Percentiles rank a stretch among this genome's conserved stretches.
Conservation (phyloP, 2,888 invertebrate species). For the Terebella lapidaria region DNA sequence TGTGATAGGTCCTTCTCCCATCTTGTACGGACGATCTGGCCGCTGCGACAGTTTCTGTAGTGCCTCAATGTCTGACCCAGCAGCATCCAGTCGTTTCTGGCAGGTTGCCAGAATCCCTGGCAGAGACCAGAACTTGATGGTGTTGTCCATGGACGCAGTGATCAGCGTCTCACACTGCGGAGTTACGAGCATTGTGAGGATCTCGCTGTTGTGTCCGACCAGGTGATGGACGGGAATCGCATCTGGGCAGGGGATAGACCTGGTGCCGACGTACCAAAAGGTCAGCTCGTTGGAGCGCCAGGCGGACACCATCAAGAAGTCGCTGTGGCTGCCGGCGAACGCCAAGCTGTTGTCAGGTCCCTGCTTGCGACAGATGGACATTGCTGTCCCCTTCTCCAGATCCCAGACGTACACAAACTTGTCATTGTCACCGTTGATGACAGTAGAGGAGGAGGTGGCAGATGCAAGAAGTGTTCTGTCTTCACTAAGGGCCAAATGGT, state of each 20-base stretch:
- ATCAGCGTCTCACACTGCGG: conserved; percentile 21
- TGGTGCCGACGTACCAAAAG: conserved; percentile 14
- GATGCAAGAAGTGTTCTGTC: background rate
- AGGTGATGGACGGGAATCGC: conserved; percentile 22
- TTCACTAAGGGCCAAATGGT: background rate
- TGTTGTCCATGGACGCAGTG: conserved; percentile 13
- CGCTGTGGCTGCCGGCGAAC: background rate
- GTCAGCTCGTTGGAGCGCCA: background rate
- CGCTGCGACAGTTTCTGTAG: background rate
- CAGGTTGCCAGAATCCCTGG: background rate
- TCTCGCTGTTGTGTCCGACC: conserved; percentile 25
- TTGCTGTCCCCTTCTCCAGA: background rate
- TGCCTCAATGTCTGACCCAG: background rate
- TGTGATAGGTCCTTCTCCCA: conserved; percentile 1
- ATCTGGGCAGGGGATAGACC: conserved; percentile 13
- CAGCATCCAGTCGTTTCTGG: background rate
- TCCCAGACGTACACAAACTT: conserved; percentile 25
- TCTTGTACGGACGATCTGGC: background rate
- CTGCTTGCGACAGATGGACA: background rate
- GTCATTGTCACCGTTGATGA: background rate
- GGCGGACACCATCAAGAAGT: background rate
- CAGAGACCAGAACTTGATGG: background rate
- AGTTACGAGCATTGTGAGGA: conserved; percentile 22
- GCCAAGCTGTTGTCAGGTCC: background rate
- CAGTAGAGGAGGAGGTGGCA: background rate